A percentile compares a stretch with the other conserved stretches of the same genome.
These are phyloP conservation scores for Anastatus disparis DNA, from an alignment of 1,140 invertebrate genomes.

Conservation along the genomic window DNA sequence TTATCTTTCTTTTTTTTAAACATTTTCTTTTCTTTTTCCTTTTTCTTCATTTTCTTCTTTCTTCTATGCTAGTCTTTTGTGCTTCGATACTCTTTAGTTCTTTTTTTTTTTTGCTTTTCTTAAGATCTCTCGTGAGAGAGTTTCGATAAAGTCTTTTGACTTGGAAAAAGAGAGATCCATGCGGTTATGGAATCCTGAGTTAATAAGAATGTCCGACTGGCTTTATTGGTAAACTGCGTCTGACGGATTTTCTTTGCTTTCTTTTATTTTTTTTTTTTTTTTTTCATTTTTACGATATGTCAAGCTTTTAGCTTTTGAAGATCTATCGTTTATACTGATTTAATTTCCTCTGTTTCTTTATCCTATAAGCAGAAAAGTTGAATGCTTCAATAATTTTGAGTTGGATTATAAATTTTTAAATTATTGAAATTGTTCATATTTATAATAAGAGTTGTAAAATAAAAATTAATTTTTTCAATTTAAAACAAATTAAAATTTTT, in stretches of 20 bases:
- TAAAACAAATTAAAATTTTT: too few species aligned
- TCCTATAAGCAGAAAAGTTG: too few species aligned
- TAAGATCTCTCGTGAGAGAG: background rate
- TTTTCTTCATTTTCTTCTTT: background rate
- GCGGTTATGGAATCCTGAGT: background rate
- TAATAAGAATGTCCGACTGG: constrained; percentile 6
- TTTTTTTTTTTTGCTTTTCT: background rate
- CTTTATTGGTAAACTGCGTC: background rate
- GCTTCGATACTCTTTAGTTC: too few species aligned
- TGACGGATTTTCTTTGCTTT: background rate
- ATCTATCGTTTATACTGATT: background rate
- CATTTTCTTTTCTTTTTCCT: constrained; percentile 9
- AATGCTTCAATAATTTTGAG: too few species aligned
- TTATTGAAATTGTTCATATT: too few species aligned
- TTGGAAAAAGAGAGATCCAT: background rate
- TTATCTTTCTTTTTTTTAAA: constrained; percentile 15
- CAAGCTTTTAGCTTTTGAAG: background rate
- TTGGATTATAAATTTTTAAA: too few species aligned
- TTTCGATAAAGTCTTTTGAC: constrained; percentile 7
- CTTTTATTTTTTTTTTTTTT: background rate
- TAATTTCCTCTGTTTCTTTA: too few species aligned
- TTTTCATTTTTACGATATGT: background rate
- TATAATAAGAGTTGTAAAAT: too few species aligned
- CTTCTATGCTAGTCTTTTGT: background rate
- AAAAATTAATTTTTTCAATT: too few species aligned